These are phyloP conservation scores for Chitala chitala DNA, from an alignment of 2,113 vertebrate genomes.

Conservation along the genomic window DNA sequence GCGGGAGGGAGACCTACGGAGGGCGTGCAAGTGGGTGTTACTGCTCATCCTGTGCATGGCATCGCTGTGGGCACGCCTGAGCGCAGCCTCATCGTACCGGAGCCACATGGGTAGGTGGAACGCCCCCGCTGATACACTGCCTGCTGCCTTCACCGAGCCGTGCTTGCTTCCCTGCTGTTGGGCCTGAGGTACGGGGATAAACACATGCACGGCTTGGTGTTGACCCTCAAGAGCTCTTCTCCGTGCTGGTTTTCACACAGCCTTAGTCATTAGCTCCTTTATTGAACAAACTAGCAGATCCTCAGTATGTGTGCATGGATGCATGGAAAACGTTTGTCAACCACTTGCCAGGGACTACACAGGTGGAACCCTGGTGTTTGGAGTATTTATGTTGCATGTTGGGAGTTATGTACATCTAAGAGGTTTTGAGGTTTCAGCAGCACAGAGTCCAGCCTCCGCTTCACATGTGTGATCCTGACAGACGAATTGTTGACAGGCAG, in stretches of 20 bases:
- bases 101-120: constrained; percentile 75
- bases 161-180: no score
- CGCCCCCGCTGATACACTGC: neutral
- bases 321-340: no score
- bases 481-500: constrained; percentile 18
- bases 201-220: no score
- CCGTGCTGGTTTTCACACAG: neutral
- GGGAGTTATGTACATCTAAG: no score
- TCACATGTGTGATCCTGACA: constrained; percentile 21
- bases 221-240: no score
- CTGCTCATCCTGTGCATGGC: constrained; percentile 79
- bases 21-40: constrained; percentile 73
- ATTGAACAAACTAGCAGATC: neutral
- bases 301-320: neutral
- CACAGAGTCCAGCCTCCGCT: no score
- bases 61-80: constrained; percentile 78
- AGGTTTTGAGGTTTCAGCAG: no score
- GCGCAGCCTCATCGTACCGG: constrained; percentile 71
- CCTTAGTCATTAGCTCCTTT: constrained; percentile 10
- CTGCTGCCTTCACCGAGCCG: no score
- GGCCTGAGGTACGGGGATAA: no score
- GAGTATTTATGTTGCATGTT: no score
- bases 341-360: no score
- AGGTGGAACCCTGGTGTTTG: no score
- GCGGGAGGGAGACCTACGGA: constrained; percentile 74